phyloP scores from a whole-genome alignment of 2,113 vertebrate genomes.

The Origma solitaria region DNA sequence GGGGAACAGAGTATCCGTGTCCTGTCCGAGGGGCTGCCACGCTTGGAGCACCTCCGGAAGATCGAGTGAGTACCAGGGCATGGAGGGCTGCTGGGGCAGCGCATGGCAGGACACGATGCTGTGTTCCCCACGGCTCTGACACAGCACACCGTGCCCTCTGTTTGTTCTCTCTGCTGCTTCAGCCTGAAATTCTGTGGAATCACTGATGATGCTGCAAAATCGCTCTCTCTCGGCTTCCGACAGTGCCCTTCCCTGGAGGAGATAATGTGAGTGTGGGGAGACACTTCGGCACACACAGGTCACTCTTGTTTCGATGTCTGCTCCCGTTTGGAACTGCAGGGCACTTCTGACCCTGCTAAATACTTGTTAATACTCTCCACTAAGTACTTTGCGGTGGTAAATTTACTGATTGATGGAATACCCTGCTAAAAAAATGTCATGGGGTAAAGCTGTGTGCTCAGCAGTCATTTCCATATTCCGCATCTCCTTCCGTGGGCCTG shows the following conservation, averaged over 20 bases:
- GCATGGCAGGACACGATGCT: fast-evolving
- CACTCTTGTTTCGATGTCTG: neutral
- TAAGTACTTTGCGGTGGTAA: neutral
- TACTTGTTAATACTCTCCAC: neutral
- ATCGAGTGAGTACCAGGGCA: conserved; percentile 74
- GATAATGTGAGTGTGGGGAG: conserved; percentile 66
- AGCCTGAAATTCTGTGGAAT: conserved; percentile 68
- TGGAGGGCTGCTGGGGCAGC: neutral
- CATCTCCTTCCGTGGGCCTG: neutral
- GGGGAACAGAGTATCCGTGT: conserved; percentile 41
- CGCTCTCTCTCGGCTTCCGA: neutral
- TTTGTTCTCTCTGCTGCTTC: neutral
- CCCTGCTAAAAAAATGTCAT: neutral
- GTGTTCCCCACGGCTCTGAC: neutral
- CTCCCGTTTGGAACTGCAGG: neutral
- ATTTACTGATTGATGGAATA: neutral
- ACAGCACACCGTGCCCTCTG: neutral
- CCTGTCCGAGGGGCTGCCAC: conserved; percentile 64
- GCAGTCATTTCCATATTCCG: neutral
- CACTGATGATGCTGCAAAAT: conserved; percentile 37
- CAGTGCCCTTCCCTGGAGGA: conserved; percentile 68
- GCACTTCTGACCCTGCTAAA: neutral
- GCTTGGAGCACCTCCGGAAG: conserved; percentile 69
- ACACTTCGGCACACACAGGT: neutral
- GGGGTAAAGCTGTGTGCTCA: neutral